phyloP scores from a whole-genome alignment of 2,113 vertebrate species.

The Otolemur garnettii region DNA sequence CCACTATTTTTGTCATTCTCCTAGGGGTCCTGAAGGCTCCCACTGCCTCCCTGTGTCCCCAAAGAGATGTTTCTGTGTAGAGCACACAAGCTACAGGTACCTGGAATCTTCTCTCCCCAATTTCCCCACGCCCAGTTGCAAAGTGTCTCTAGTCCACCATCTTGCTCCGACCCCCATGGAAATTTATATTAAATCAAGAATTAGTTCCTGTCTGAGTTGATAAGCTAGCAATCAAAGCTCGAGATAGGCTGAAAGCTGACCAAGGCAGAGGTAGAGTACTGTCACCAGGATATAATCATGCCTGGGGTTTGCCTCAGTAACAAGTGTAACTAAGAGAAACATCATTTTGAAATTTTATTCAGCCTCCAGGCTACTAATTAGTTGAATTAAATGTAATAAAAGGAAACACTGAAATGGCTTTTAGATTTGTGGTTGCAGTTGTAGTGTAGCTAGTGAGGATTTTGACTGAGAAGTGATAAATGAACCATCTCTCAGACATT shows the following conservation, averaged over 20 bases:
- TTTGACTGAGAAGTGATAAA: neutral
- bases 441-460: neutral
- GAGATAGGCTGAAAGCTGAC: neutral
- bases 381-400: neutral
- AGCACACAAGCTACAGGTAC: too few relatives aligned
- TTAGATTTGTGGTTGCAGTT: neutral
- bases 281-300: neutral
- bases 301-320: neutral
- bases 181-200: neutral
- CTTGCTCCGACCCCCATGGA: neutral
- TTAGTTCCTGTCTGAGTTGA: neutral
- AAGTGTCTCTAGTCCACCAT: too few relatives aligned
- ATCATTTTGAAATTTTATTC: neutral
- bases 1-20: too few relatives aligned
- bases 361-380: neutral
- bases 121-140: too few relatives aligned
- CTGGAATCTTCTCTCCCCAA: too few relatives aligned
- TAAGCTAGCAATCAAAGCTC: neutral
- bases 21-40: too few relatives aligned
- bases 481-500: neutral
- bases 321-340: neutral
- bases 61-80: too few relatives aligned
- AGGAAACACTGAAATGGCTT: neutral
- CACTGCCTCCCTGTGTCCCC: too few relatives aligned
- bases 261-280: neutral